Evolutionary conservation across 2,797 vertebrate genomes (phyloP).

Genomic region (Hylomyscus alleni): DNA sequence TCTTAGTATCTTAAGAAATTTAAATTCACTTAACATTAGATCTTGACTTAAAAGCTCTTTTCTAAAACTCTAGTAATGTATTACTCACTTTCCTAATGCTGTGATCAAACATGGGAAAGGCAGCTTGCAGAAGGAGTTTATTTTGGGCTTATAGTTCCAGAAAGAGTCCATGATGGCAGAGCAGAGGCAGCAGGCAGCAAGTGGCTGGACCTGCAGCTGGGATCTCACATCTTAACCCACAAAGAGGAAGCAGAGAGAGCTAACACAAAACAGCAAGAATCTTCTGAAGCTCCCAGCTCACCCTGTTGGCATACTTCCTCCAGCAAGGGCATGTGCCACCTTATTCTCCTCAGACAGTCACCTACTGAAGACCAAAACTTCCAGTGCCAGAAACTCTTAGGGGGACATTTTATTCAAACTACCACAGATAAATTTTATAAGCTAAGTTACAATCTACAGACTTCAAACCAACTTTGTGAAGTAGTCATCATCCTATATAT

Average conservation of each 20-base stretch:
- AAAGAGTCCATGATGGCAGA: background rate
- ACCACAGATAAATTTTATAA: background rate
- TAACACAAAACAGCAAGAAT: background rate
- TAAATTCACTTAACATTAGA: slow-evolving; percentile 59
- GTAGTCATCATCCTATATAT: background rate
- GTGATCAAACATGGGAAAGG: background rate
- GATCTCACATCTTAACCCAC: background rate
- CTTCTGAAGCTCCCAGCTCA: background rate
- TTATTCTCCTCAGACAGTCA: too few species aligned
- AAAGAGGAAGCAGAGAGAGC: background rate
- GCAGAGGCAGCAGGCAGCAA: background rate
- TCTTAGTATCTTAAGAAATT: slow-evolving; percentile 5
- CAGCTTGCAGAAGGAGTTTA: background rate
- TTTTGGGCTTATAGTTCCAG: background rate
- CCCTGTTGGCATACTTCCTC: background rate
- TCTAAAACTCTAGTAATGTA: background rate
- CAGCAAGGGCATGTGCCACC: background rate
- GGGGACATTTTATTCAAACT: background rate
- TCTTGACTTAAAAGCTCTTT: slow-evolving; percentile 56
- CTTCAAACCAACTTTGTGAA: slow-evolving; percentile 15
- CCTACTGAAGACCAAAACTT: background rate
- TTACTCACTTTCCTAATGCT: background rate
- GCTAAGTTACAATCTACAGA: background rate
- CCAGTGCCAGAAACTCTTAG: background rate
- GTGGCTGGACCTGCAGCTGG: background rate